These are phyloP conservation scores for Amphipyra tragopoginis DNA, from an alignment of 2,888 invertebrate species.

Conservation along the genomic window DNA sequence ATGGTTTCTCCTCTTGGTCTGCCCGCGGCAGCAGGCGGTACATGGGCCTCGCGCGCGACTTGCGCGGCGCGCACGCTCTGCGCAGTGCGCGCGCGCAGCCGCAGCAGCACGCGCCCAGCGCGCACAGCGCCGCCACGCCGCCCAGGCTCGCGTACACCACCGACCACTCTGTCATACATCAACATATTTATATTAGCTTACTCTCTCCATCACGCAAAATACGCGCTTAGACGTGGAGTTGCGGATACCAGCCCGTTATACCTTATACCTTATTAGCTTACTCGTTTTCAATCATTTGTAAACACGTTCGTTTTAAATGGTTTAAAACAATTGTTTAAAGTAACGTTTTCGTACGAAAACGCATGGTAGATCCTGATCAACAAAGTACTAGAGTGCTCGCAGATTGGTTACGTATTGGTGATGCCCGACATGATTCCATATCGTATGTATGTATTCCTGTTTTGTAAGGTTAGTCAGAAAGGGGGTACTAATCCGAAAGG, in stretches of 20 bases:
- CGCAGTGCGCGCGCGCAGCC: slow-evolving; percentile 88
- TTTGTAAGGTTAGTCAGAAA: too few species aligned
- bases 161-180: slow-evolving; percentile 94
- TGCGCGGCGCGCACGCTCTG: slow-evolving; percentile 84
- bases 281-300: not conserved
- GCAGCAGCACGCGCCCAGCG: slow-evolving; percentile 90
- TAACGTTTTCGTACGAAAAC: too few species aligned
- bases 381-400: too few species aligned
- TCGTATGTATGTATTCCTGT: too few species aligned
- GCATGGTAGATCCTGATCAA: too few species aligned
- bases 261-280: not conserved
- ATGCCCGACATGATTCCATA: too few species aligned
- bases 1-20: slow-evolving; percentile 92
- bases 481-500: too few species aligned
- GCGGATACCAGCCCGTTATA: too few species aligned
- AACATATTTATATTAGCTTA: not conserved
- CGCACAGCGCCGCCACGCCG: slow-evolving; percentile 90
- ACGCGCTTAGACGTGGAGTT: too few species aligned
- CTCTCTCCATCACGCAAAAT: not conserved
- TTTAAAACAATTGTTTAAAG: too few species aligned
- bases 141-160: slow-evolving; percentile 97
- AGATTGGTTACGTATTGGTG: too few species aligned
- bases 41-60: slow-evolving; percentile 89
- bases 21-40: slow-evolving; percentile 93
- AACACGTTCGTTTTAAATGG: too few species aligned